These are phyloP conservation scores for Eurosta solidaginis DNA, from an alignment of 1,140 invertebrate genomes.

Conservation along the genomic window DNA sequence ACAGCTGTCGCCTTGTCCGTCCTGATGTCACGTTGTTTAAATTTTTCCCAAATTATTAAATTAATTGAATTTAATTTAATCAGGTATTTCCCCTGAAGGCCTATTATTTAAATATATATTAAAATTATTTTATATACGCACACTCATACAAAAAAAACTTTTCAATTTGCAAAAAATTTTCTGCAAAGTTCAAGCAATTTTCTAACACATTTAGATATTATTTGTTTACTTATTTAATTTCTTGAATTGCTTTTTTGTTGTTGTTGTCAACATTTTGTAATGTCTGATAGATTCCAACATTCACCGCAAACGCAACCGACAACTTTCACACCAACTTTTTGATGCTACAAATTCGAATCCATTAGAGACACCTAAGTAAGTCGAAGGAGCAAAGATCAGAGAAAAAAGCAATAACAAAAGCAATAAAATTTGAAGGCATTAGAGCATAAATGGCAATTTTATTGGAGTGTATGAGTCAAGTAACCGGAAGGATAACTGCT, in stretches of 20 bases:
- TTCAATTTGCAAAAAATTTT: not conserved
- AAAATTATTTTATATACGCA: not conserved
- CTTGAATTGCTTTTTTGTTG: not conserved
- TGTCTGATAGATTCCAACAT: too few species aligned
- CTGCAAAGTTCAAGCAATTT: not conserved
- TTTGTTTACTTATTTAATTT: not conserved
- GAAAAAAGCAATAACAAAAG: not conserved
- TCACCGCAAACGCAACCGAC: not conserved
- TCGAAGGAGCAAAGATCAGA: not conserved
- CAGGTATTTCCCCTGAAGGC: not conserved
- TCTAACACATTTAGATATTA: constrained; percentile 10
- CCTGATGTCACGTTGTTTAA: not conserved
- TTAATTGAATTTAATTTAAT: not conserved
- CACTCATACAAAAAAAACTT: not conserved
- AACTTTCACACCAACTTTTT: not conserved
- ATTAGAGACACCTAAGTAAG: not conserved
- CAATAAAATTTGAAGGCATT: too few species aligned
- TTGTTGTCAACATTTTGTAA: not conserved
- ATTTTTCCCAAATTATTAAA: not conserved
- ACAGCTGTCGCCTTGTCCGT: too few species aligned
- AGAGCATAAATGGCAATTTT: too few species aligned
- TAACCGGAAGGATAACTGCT: not conserved
- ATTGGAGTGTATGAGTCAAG: too few species aligned
- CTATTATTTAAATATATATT: too few species aligned
- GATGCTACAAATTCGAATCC: not conserved